These are phyloP conservation scores for Apis florea DNA, from an alignment of 1,140 invertebrate genomes.

Conservation along the genomic window DNA sequence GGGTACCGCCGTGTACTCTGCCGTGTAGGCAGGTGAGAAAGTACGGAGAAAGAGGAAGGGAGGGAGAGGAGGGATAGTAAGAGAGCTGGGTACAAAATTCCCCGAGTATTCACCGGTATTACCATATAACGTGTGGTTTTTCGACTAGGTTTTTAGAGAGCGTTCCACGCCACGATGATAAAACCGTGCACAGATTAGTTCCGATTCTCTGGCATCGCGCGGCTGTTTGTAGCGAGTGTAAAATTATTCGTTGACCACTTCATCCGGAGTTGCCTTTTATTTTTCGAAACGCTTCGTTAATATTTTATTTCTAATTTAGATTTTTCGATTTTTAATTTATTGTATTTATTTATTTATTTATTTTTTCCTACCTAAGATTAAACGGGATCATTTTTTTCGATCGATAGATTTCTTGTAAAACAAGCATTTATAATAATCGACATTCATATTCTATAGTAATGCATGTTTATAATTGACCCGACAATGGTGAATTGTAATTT, in stretches of 20 bases:
- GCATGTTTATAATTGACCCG: not conserved
- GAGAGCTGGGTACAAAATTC: slow-evolving; percentile 55
- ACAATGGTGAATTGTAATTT: slow-evolving; percentile 22
- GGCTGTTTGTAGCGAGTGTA: slow-evolving; percentile 16
- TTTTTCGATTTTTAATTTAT: not conserved
- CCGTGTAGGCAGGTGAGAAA: slow-evolving; percentile 72
- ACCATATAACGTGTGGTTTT: slow-evolving; percentile 58
- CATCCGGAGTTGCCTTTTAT: not conserved
- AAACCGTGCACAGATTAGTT: slow-evolving; percentile 47
- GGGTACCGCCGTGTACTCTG: slow-evolving; percentile 61
- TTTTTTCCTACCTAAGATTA: not conserved
- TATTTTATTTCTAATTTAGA: not conserved
- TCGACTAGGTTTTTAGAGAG: slow-evolving; percentile 49
- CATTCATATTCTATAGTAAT: not conserved
- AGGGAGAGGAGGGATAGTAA: not conserved
- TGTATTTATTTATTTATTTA: not conserved
- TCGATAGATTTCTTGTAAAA: slow-evolving; percentile 7
- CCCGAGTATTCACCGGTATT: slow-evolving; percentile 50
- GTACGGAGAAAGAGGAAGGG: slow-evolving; percentile 45
- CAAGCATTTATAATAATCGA: not conserved
- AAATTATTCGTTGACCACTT: slow-evolving; percentile 32
- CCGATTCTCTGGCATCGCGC: slow-evolving; percentile 32
- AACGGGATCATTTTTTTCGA: not conserved
- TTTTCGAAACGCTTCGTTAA: not conserved
- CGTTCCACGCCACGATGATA: slow-evolving; percentile 29